Conservation (phyloP, 2,797 vertebrate species). For the Gymnothorax javanicus region DNA sequence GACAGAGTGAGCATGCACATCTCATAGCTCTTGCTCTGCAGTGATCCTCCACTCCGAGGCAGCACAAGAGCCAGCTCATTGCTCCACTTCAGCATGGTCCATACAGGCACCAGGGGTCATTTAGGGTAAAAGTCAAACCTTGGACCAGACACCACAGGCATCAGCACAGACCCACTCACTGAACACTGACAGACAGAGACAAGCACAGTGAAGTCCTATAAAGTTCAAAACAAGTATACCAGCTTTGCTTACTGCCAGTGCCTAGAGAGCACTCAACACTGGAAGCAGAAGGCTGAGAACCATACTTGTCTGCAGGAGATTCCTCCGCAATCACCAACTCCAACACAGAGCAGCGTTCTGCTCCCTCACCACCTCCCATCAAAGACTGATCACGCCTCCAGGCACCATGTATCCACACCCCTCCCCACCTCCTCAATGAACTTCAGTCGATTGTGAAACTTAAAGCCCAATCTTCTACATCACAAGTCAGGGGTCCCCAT, state of each 20-base stretch:
- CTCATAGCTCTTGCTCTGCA: slow-evolving; percentile 36
- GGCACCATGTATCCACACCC: background rate
- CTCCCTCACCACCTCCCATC: slow-evolving; percentile 1
- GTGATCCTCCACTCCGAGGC: slow-evolving; percentile 47
- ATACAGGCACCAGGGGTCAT: background rate
- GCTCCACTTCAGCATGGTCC: slow-evolving; percentile 16
- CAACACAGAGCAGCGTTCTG: background rate
- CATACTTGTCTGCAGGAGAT: background rate
- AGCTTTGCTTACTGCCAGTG: background rate
- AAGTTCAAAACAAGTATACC: background rate
- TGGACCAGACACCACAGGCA: background rate
- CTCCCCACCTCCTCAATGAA: background rate
- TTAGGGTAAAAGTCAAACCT: slow-evolving; percentile 11
- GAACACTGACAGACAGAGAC: background rate
- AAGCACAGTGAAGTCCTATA: background rate
- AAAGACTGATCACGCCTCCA: background rate
- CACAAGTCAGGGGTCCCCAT: slow-evolving; percentile 8
- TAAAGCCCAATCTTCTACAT: background rate
- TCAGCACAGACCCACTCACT: slow-evolving; percentile 3
- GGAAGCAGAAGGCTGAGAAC: background rate
- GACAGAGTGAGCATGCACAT: slow-evolving; percentile 32
- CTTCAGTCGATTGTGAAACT: background rate
- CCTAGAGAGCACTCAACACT: background rate
- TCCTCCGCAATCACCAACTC: background rate
- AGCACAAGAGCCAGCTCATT: slow-evolving; percentile 13